These are phyloP conservation scores for Zonotrichia albicollis DNA, from an alignment of 2,797 vertebrate species.

Conservation along the genomic window DNA sequence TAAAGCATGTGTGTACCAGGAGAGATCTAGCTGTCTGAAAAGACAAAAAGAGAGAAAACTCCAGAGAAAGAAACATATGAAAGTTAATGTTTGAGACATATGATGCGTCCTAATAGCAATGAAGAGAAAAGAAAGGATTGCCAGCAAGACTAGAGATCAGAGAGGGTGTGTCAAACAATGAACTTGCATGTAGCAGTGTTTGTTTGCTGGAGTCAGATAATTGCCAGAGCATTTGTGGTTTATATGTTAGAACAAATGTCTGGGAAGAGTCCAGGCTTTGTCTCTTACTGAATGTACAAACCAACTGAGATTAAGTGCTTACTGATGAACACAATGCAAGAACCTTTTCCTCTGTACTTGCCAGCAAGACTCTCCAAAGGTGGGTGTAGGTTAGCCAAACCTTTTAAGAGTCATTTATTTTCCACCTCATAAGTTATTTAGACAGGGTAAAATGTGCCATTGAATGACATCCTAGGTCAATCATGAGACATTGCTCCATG, in stretches of 20 bases:
- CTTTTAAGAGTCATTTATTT: not conserved
- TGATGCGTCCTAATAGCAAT: not conserved
- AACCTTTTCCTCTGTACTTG: not conserved
- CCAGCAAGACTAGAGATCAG: not conserved
- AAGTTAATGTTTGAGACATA: not conserved
- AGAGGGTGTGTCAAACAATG: not conserved
- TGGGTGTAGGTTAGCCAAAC: not conserved
- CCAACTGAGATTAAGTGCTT: not conserved
- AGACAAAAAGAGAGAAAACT: not conserved
- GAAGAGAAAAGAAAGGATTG: not conserved
- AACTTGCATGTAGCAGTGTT: not conserved
- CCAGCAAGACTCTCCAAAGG: not conserved
- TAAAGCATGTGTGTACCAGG: not conserved
- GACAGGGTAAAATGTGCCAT: not conserved
- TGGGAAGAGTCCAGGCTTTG: constrained; percentile 4
- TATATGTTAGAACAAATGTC: constrained; percentile 24
- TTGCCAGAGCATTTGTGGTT: constrained; percentile 29
- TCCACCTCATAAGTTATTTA: not conserved
- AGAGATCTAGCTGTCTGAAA: not conserved
- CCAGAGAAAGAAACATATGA: not conserved
- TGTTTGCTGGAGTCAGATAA: constrained; percentile 6
- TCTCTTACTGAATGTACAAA: not conserved
- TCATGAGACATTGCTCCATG: not conserved
- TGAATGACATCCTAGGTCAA: not conserved
- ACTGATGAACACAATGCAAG: not conserved